Base-by-base conservation (phyloP, 2,797 vertebrate species). In the Melanotaenia maccullochi region DNA sequence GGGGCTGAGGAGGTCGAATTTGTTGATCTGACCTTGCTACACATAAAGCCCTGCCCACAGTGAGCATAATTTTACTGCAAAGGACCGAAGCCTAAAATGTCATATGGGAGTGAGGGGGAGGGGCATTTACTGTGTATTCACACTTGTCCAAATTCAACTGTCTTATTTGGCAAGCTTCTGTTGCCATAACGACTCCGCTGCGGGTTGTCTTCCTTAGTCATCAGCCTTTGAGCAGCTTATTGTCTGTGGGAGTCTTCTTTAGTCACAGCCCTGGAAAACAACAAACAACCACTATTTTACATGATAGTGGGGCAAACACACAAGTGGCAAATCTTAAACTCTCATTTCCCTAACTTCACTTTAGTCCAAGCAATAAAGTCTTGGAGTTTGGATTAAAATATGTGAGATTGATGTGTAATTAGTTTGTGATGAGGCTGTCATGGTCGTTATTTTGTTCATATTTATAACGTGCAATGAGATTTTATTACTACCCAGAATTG, bases 121-220 rank as follows among this genome's bases (percentile, higher is more conserved):
- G 55, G 85, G 82, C 81, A 85, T 87, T 65, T 90, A 87, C 91
- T 83, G 73, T 90, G 83, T 74, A 70, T 90, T 94, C 87, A 83
- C 82, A 87, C 87, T 91, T 81, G 88, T 92, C 92, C 88, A 86
- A 87, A 89, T 92, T 89, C 82, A 77, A 89, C 90, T 89, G 90
- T 86, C 83, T n/a, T 90, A 89, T 91, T 92, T 92, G 93, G 91
- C 92, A 91, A 87, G 84, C 81, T 80, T 85, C 80, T 65, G 91
- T 93, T 94, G 89, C 93, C 91, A 93, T 94, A 93, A 94, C 89
- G 86, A 94, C 93, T 93, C 85, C 85, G 36, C 89, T 30, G 74
- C 60, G 62, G 92, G 91, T 90, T 78, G 87, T 83, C 90, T 91
- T 93, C 91, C 89, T 93, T 92, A 93, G 87, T 94, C 91, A 90